A percentile compares a stretch with the other conserved stretches of the same genome.
These are phyloP conservation scores for Leptinotarsa undecemlineata DNA, from an alignment of 1,140 invertebrate genomes.

Conservation along the genomic window DNA sequence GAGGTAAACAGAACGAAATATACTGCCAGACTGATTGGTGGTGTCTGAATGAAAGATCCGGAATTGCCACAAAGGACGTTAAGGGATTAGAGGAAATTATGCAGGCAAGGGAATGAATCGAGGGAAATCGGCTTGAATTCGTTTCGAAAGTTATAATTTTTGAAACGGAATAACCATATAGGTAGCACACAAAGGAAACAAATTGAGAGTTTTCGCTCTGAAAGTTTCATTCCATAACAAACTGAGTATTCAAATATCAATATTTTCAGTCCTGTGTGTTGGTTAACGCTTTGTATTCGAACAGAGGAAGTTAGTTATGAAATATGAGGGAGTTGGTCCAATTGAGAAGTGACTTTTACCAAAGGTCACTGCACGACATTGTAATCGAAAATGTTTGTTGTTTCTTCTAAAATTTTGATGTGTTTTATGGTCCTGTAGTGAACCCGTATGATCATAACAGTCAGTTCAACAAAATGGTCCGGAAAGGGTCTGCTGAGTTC, in stretches of 20 bases:
- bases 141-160: not conserved
- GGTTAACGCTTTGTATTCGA: not conserved
- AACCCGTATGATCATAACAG: too few species aligned
- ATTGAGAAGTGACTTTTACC: too few species aligned
- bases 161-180: not conserved
- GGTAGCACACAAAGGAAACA: not conserved
- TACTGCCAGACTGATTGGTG: constrained; percentile 22
- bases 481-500: too few species aligned
- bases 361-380: too few species aligned
- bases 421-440: too few species aligned
- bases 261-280: not conserved
- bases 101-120: not conserved
- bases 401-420: too few species aligned
- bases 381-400: too few species aligned
- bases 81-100: constrained; percentile 24
- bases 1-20: constrained; percentile 21
- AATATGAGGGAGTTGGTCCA: not conserved
- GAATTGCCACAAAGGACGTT: constrained; percentile 15
- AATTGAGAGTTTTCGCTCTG: not conserved
- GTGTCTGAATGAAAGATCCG: constrained; percentile 18
- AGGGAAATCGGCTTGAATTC: not conserved
- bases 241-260: not conserved
- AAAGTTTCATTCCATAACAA: not conserved
- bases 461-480: too few species aligned
- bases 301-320: not conserved